These are phyloP conservation scores for Stenolophus ochropezus DNA, from an alignment of 2,888 invertebrate species.

Conservation along the genomic window DNA sequence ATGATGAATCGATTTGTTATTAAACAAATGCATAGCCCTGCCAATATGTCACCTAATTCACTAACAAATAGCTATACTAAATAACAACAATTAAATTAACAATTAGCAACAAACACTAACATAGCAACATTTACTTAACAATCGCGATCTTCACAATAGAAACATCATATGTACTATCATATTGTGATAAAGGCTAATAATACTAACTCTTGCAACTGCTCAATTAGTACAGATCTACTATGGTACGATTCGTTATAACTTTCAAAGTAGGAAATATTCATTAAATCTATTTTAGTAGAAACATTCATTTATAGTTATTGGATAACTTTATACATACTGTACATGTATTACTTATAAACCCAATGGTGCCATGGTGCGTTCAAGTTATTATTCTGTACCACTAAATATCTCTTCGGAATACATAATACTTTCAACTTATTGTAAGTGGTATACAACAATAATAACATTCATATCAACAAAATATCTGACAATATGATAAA, in stretches of 20 bases:
- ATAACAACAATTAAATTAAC: constrained; percentile 71
- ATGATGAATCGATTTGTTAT: constrained; percentile 32
- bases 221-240: constrained; percentile 28
- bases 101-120: constrained; percentile 70
- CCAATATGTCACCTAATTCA: constrained; percentile 41
- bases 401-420: constrained; percentile 16
- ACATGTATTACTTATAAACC: constrained; percentile 5
- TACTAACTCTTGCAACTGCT: constrained; percentile 39
- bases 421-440: constrained; percentile 28
- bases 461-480: background rate
- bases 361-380: background rate
- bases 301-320: constrained; percentile 40
- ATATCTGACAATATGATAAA: background rate
- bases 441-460: constrained; percentile 14
- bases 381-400: constrained; percentile 15
- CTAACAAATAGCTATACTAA: constrained; percentile 68
- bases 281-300: constrained; percentile 41
- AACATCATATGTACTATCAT: constrained; percentile 38
- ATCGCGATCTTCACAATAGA: constrained; percentile 49
- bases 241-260: constrained; percentile 40
- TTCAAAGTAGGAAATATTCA: constrained; percentile 38
- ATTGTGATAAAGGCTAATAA: constrained; percentile 46
- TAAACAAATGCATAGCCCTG: constrained; percentile 38
- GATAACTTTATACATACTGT: constrained; percentile 43
- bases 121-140: constrained; percentile 67